These are phyloP conservation scores for Aleiodes sp. DNA, from an alignment of 1,140 invertebrate genomes.

Conservation along the genomic window DNA sequence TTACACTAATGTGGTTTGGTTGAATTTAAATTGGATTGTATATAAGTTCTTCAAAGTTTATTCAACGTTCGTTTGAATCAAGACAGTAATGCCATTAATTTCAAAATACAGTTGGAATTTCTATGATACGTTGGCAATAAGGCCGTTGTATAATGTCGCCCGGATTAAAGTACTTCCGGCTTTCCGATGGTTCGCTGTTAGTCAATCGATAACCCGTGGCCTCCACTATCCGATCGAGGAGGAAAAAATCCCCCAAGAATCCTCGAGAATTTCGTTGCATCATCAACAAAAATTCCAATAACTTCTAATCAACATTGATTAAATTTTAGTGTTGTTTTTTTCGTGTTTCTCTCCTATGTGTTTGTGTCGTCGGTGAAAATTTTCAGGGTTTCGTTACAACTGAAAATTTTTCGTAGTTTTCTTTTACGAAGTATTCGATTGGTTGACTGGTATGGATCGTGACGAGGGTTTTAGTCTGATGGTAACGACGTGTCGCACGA, in stretches of 20 bases:
- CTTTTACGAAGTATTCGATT: conserved; percentile 14
- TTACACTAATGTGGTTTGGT: too few relatives aligned
- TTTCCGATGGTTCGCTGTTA: conserved; percentile 23
- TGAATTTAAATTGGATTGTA: too few relatives aligned
- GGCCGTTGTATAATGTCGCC: conserved; percentile 23
- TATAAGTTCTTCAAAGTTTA: too few relatives aligned
- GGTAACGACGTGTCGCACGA: conserved; percentile 1
- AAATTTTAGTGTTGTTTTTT: too few relatives aligned
- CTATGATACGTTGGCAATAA: conserved; percentile 19
- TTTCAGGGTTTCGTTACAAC: too few relatives aligned
- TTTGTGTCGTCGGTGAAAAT: too few relatives aligned
- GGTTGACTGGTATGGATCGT: not conserved
- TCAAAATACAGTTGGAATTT: not conserved
- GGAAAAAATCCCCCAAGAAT: not conserved
- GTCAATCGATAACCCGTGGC: conserved; percentile 7
- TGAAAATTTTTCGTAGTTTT: too few relatives aligned
- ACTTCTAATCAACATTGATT: too few relatives aligned
- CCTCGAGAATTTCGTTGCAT: not conserved
- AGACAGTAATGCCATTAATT: conserved; percentile 19
- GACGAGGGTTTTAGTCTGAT: not conserved
- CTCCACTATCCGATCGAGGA: not conserved
- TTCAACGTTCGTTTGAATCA: too few relatives aligned
- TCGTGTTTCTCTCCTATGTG: too few relatives aligned
- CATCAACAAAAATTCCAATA: not conserved
- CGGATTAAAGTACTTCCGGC: conserved; percentile 25